Evolutionary conservation across 2,888 invertebrate genomes (phyloP), one percentile per base, ranked within the genome.

Genomic region (Stramonita haemastoma): DNA sequence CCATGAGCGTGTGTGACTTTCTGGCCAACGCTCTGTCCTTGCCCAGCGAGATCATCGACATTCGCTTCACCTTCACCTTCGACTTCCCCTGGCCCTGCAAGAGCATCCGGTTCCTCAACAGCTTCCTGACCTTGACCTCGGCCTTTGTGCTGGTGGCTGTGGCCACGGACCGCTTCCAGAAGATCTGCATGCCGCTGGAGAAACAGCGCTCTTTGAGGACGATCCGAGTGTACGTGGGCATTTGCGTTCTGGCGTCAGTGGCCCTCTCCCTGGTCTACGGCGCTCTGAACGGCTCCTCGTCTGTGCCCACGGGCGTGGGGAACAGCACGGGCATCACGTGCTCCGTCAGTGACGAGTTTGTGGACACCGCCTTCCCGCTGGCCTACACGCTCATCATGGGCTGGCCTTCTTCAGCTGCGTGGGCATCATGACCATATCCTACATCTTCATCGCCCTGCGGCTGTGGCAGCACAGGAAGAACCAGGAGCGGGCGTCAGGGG

Each of bases 111-210:
- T 93, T 91, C 79, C 87, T 92, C 26, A 93, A 93, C 83, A 93
- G 93, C n/a, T 92, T 94, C 81, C 90, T 92, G n/a, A 93, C 93
- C 4, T 92, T 93, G n/a, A 92, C 92, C 46, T 94, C 94, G 15
- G 94, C 93, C 2, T 91, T 94, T 86, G 92, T 93, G 34, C 91
- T 94, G 46, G 92, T 93, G 8, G 92, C 93, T 1, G 93, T 94
- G 88, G 93, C 93, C 6, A 91, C 92, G 19, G 94, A 93, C 86
- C 87, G 94, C 36, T 93, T 93, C 90, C 81, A 93, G n/a, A 91
- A 93, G 81, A 93, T 94, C 66, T 94, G 94, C 86, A 91, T 89
- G 29, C 94, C 94, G 6, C 91, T 93, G 86, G 91, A 91, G 11
- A 89, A 85, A 34, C 91, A 92, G 86, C 91, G 92, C 85, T 90